phyloP scores from a whole-genome alignment of 35 echinoderm and acorn worm genomes.

The Ptychodera flava region DNA sequence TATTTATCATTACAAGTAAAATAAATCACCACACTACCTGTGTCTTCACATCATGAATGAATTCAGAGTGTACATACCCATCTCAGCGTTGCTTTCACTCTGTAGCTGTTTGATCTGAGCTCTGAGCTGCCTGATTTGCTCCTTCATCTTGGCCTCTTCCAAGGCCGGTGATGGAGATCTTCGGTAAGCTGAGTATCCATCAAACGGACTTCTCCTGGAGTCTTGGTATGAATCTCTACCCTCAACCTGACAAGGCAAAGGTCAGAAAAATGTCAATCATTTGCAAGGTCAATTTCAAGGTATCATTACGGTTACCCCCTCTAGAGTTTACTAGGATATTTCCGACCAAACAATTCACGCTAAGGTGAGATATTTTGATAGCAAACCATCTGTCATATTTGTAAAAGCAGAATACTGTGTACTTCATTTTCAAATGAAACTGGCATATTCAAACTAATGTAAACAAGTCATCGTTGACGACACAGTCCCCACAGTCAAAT shows the following conservation, averaged over 20 bases:
- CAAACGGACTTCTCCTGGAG: not conserved
- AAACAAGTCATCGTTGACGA: no score
- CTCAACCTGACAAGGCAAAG: not conserved
- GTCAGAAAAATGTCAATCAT: not conserved
- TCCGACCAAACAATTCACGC: no score
- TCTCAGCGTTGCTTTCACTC: not conserved
- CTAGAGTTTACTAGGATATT: no score
- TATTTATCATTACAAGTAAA: no score
- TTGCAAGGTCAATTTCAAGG: no score
- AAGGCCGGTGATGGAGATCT: not conserved
- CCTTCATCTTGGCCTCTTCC: slow-evolving; percentile 9
- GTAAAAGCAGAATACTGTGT: no score
- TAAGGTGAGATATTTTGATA: no score
- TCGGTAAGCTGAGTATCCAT: not conserved
- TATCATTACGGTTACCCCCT: no score
- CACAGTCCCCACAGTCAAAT: no score
- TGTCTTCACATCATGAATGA: not conserved
- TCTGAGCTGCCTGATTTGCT: slow-evolving; percentile 4
- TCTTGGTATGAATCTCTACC: not conserved
- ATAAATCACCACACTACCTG: not conserved
- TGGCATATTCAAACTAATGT: no score
- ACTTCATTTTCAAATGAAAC: no score
- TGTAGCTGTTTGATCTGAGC: slow-evolving; percentile 6
- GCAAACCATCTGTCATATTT: no score
- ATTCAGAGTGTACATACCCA: not conserved